phyloP scores from a whole-genome alignment of 1,140 invertebrate genomes.

The Neodiprion lecontei region DNA sequence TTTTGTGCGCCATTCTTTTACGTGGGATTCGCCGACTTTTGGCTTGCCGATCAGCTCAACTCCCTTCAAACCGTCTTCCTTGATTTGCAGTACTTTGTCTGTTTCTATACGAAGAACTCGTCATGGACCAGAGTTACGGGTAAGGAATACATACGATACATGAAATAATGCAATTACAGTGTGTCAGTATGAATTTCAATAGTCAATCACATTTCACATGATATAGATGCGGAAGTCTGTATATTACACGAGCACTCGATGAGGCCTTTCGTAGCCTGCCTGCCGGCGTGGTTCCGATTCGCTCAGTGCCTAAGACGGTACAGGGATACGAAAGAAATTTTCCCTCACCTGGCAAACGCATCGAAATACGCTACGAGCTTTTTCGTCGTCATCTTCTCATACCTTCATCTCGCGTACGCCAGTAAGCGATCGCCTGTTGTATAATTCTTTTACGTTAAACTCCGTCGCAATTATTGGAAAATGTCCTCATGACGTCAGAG shows the following conservation, averaged over 20 bases:
- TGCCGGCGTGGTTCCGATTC: slow-evolving; percentile 89
- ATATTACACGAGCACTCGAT: slow-evolving; percentile 57
- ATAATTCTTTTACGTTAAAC: background rate
- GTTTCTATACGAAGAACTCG: slow-evolving; percentile 66
- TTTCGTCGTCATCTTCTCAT: slow-evolving; percentile 74
- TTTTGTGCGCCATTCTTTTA: slow-evolving; percentile 83
- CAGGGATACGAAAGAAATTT: slow-evolving; percentile 66
- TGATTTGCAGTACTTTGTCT: slow-evolving; percentile 82
- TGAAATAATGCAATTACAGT: background rate
- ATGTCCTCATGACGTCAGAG: too few relatives aligned
- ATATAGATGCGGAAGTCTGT: slow-evolving; percentile 55
- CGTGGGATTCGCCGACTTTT: slow-evolving; percentile 92
- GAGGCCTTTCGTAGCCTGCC: slow-evolving; percentile 72
- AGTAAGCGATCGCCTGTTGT: slow-evolving; percentile 48
- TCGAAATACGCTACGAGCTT: slow-evolving; percentile 86
- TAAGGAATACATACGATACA: slow-evolving; percentile 31
- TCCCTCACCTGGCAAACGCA: slow-evolving; percentile 81
- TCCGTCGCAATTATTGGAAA: background rate
- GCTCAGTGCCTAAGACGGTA: slow-evolving; percentile 87
- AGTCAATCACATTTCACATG: background rate
- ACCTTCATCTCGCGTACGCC: slow-evolving; percentile 64
- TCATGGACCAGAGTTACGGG: slow-evolving; percentile 54
- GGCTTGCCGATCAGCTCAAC: slow-evolving; percentile 92
- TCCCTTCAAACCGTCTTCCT: slow-evolving; percentile 78
- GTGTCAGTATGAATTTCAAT: background rate